Percentiles rank a stretch among this genome's conserved stretches.
These are phyloP conservation scores for Drosophila watanabei DNA, from an alignment of 1,140 invertebrate genomes.

Conservation along the genomic window DNA sequence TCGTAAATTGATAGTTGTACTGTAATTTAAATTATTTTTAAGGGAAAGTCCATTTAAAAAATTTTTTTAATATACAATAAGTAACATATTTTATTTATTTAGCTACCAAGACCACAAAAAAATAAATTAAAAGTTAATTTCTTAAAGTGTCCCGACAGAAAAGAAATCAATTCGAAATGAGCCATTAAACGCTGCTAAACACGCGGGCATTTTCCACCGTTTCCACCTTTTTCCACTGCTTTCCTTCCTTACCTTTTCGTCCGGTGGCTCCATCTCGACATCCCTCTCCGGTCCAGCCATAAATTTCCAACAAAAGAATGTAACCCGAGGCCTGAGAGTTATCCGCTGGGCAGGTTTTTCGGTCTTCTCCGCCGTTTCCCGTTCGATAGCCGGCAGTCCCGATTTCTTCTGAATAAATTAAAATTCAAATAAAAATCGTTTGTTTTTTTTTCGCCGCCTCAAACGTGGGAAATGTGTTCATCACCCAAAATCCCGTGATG, in stretches of 20 bases:
- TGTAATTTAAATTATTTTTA: background rate
- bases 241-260: slow-evolving; percentile 34
- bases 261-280: slow-evolving; percentile 53
- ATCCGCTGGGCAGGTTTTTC: slow-evolving; percentile 56
- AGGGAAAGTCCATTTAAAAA: background rate
- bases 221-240: slow-evolving; percentile 55
- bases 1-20: background rate
- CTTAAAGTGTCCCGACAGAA: slow-evolving; percentile 29
- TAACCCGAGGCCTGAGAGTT: slow-evolving; percentile 70
- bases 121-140: background rate
- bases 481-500: slow-evolving; percentile 35
- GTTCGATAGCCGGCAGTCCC: slow-evolving; percentile 69
- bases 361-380: slow-evolving; percentile 59
- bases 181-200: slow-evolving; percentile 85
- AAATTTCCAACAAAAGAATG: slow-evolving; percentile 82
- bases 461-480: slow-evolving; percentile 82
- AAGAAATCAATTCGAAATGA: slow-evolving; percentile 85
- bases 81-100: no score
- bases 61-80: no score
- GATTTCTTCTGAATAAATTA: slow-evolving; percentile 85
- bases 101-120: no score
- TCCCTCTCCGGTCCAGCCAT: slow-evolving; percentile 51
- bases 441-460: slow-evolving; percentile 44
- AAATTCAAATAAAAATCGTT: slow-evolving; percentile 68
- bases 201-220: slow-evolving; percentile 83